Evolutionary conservation across 2,888 invertebrate species (phyloP).

Genomic region (Epinotia brunnichana): DNA sequence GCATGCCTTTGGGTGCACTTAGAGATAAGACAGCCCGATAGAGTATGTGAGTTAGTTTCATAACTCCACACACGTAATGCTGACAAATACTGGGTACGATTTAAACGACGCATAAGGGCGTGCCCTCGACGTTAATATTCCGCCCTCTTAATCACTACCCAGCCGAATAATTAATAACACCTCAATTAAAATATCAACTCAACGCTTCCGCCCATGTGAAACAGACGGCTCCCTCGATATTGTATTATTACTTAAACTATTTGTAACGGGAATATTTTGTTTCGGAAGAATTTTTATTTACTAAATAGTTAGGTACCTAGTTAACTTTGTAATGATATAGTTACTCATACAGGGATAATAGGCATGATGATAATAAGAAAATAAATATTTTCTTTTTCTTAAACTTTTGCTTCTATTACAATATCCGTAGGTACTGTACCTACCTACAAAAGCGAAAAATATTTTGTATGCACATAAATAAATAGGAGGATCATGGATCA

Average conservation of each 20-base stretch:
- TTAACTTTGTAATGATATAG: too few species aligned
- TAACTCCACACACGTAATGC: constrained; percentile 48
- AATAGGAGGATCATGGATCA: too few species aligned
- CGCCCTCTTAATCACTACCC: constrained; percentile 78
- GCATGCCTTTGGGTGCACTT: neutral
- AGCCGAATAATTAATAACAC: constrained; percentile 78
- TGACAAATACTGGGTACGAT: constrained; percentile 56
- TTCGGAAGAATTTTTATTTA: neutral
- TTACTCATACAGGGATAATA: too few species aligned
- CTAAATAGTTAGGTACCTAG: neutral
- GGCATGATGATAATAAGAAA: too few species aligned
- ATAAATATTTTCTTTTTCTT: neutral
- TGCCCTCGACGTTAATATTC: constrained; percentile 68
- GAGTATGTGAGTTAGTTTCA: constrained; percentile 50
- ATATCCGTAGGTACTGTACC: neutral
- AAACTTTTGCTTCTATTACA: neutral
- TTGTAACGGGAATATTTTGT: constrained; percentile 1
- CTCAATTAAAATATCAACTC: constrained; percentile 79
- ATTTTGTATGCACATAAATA: constrained; percentile 5
- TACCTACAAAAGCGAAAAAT: neutral
- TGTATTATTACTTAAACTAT: constrained; percentile 19
- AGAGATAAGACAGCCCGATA: constrained; percentile 63
- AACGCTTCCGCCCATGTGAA: constrained; percentile 70
- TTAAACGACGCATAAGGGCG: constrained; percentile 68
- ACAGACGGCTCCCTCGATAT: constrained; percentile 49